phyloP scores from a whole-genome alignment of 2,797 vertebrate species.

The Ataeniobius toweri region DNA sequence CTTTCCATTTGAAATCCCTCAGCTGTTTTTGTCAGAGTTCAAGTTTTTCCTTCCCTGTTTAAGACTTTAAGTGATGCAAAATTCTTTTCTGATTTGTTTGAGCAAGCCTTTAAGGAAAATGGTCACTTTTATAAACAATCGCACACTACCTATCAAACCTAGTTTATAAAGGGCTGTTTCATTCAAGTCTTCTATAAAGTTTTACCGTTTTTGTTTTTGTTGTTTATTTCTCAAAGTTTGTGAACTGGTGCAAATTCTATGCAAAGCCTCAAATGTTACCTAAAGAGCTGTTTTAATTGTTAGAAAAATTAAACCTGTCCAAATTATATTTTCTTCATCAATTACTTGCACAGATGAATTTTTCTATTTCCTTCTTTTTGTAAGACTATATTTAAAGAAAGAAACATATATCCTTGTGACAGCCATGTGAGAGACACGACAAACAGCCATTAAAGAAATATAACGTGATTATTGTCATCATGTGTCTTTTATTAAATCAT shows the following conservation, averaged over 20 bases:
- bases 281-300: conserved; percentile 1
- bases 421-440: conserved; percentile 27
- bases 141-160: not conserved
- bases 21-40: too few species aligned
- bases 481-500: not conserved
- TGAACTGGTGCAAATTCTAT: conserved; percentile 56
- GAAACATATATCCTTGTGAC: conserved; percentile 9
- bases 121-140: not conserved
- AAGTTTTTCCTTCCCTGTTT: not conserved
- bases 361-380: conserved; percentile 45
- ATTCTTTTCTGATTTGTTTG: not conserved
- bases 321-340: conserved; percentile 24
- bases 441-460: conserved; percentile 49
- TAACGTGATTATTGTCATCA: conserved; percentile 30
- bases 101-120: not conserved
- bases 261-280: conserved; percentile 49
- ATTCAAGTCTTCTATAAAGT: conserved; percentile 16
- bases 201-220: conserved; percentile 17
- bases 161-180: not conserved
- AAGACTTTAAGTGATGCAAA: not conserved
- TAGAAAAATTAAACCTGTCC: conserved; percentile 6
- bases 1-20: too few species aligned
- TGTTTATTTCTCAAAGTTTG: conserved; percentile 24
- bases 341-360: conserved; percentile 22
- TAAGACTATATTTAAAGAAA: conserved; percentile 22